Percentiles rank a stretch among this genome's conserved stretches.
phyloP scores from a whole-genome alignment of 2,888 invertebrate genomes.

The Pycnomerus fuliginosus region DNA sequence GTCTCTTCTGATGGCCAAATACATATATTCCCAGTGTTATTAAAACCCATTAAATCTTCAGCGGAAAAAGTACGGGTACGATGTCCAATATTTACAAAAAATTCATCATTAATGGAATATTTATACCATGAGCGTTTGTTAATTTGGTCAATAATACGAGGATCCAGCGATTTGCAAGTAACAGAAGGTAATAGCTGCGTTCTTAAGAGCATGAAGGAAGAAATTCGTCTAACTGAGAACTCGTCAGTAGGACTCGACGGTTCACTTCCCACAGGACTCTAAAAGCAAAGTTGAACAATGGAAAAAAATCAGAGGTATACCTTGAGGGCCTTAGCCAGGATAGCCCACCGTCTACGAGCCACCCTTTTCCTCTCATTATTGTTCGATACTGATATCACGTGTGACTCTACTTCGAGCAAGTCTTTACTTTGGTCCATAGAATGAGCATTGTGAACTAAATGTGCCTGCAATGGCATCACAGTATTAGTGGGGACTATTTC shows the following conservation, averaged over 20 bases:
- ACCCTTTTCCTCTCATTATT: slow-evolving; percentile 54
- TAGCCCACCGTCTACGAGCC: slow-evolving; percentile 69
- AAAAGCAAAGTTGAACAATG: slow-evolving; percentile 29
- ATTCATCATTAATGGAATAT: slow-evolving; percentile 59
- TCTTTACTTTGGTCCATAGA: slow-evolving; percentile 51
- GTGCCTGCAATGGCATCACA: slow-evolving; percentile 41
- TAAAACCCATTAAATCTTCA: slow-evolving; percentile 75
- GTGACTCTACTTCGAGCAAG: slow-evolving; percentile 43
- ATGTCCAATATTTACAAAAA: slow-evolving; percentile 60
- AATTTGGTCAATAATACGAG: slow-evolving; percentile 44
- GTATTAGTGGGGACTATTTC: slow-evolving; percentile 31
- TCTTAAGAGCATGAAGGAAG: slow-evolving; percentile 60
- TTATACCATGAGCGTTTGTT: slow-evolving; percentile 62
- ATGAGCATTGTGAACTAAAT: slow-evolving; percentile 38
- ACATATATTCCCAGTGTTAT: slow-evolving; percentile 78
- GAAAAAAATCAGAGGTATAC: slow-evolving; percentile 44
- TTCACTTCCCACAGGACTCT: slow-evolving; percentile 52
- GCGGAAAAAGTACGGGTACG: slow-evolving; percentile 65
- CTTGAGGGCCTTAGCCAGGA: slow-evolving; percentile 66
- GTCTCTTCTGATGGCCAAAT: slow-evolving; percentile 81
- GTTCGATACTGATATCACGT: slow-evolving; percentile 40
- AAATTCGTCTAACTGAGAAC: slow-evolving; percentile 60
- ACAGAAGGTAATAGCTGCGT: slow-evolving; percentile 49
- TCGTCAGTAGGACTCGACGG: slow-evolving; percentile 54
- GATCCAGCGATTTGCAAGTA: slow-evolving; percentile 26